Conservation (phyloP, 2,888 invertebrate genomes). For the Helicoverpa assulta region DNA sequence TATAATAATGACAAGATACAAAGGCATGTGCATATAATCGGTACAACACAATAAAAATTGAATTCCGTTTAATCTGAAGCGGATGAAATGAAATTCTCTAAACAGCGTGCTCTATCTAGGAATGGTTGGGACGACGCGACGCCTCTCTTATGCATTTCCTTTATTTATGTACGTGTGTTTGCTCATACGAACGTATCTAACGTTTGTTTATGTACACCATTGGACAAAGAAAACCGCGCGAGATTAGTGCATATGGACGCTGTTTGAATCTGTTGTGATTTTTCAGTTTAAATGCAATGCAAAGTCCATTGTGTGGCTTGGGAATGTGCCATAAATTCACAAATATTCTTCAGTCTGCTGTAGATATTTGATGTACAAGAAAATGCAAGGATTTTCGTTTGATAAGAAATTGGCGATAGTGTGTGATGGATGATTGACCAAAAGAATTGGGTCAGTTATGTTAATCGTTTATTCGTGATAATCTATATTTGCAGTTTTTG, state of each 20-base stretch:
- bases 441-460: constrained; percentile 35
- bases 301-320: constrained; percentile 40
- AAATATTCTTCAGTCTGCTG: constrained; percentile 10
- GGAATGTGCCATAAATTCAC: constrained; percentile 29
- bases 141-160: constrained; percentile 70
- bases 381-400: constrained; percentile 12
- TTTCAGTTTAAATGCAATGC: constrained; percentile 31
- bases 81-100: constrained; percentile 83
- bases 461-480: constrained; percentile 30
- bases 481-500: constrained; percentile 16
- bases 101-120: constrained; percentile 83
- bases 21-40: constrained; percentile 59
- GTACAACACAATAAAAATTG: constrained; percentile 76
- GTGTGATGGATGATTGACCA: constrained; percentile 21
- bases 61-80: constrained; percentile 80
- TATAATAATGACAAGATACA: constrained; percentile 31
- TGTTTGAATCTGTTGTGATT: constrained; percentile 35
- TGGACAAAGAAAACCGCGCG: constrained; percentile 54
- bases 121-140: constrained; percentile 71
- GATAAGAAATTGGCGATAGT: constrained; percentile 31
- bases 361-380: constrained; percentile 4
- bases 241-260: constrained; percentile 45
- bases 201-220: constrained; percentile 41
- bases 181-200: constrained; percentile 56
- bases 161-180: constrained; percentile 62